These are phyloP conservation scores for Scolopax bukidnonensis DNA, from an alignment of 2,797 vertebrate species.

Conservation along the genomic window DNA sequence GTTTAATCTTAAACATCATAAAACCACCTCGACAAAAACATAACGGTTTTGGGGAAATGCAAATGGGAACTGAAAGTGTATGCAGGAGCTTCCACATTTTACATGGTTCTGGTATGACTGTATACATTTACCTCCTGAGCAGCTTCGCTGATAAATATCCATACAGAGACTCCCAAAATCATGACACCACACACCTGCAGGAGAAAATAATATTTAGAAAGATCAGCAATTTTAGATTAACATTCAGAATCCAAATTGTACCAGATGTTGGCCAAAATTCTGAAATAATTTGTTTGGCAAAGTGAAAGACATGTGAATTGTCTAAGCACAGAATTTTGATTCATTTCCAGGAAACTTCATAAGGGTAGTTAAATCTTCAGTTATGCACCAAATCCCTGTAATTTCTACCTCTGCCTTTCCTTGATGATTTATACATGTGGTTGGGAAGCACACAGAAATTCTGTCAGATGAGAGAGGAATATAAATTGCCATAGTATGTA, in stretches of 20 bases:
- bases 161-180: constrained; percentile 79
- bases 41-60: not conserved
- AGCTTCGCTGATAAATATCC: constrained; percentile 65
- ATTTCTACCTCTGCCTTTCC: not conserved
- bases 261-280: constrained; percentile 10
- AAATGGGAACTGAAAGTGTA: not conserved
- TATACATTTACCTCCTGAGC: constrained; percentile 65
- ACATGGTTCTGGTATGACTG: not conserved
- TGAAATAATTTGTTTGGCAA: constrained; percentile 32
- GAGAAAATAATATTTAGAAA: constrained; percentile 7
- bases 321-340: not conserved
- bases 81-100: not conserved
- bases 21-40: not conserved
- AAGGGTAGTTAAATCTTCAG: constrained; percentile 26
- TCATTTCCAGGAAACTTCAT: constrained; percentile 37
- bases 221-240: not conserved
- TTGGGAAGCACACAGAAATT: constrained; percentile 36
- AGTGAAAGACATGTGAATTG: constrained; percentile 26
- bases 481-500: not conserved
- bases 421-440: constrained; percentile 35
- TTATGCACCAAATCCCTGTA: constrained; percentile 18
- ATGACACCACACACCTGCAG: constrained; percentile 75
- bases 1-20: not conserved
- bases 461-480: not conserved
- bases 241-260: not conserved